A percentile compares a stretch with the other conserved stretches of the same genome.
Evolutionary conservation across 37 sponge, comb jelly and placozoan species (phyloP).

Genomic region (Petrosia ficiformis): DNA sequence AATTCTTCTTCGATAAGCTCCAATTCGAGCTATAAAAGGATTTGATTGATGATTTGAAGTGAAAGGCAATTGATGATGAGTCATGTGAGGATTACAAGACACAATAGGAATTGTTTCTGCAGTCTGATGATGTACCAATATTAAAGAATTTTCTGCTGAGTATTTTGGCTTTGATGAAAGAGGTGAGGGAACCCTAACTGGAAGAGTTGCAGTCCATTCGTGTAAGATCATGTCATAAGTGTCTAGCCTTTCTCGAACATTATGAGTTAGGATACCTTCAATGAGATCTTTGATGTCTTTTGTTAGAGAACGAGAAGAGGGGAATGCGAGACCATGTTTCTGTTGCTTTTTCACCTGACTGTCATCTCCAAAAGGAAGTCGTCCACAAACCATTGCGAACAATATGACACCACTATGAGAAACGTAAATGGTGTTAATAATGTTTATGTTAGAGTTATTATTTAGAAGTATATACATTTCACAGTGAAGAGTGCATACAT

Average conservation of each 20-base stretch:
- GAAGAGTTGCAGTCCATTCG: conserved; percentile 21
- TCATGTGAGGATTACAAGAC: too few species aligned
- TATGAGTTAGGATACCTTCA: conserved; percentile 9
- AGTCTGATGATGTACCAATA: too few species aligned
- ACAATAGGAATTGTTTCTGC: too few species aligned
- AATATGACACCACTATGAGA: conserved; percentile 78
- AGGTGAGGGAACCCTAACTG: conserved; percentile 17
- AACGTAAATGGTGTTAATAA: not conserved
- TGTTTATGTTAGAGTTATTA: not conserved
- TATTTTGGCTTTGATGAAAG: conserved; percentile 25
- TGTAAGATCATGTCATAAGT: conserved; percentile 1
- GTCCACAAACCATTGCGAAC: conserved; percentile 91
- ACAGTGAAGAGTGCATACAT: not conserved
- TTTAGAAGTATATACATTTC: not conserved
- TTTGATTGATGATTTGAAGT: too few species aligned
- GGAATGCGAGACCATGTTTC: conserved; percentile 23
- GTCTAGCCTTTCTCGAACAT: conserved; percentile 6
- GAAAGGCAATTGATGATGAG: too few species aligned
- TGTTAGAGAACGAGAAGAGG: not conserved
- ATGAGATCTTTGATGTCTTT: conserved; percentile 36
- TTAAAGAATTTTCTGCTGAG: conserved; percentile 32
- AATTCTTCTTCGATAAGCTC: not conserved
- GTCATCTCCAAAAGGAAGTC: conserved; percentile 91
- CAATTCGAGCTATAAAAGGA: not conserved
- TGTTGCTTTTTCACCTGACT: conserved; percentile 39